Percentiles rank a stretch among this genome's conserved stretches.
Evolutionary conservation across 1,140 invertebrate genomes (phyloP).

Genomic region (Zelostemma sp.): DNA sequence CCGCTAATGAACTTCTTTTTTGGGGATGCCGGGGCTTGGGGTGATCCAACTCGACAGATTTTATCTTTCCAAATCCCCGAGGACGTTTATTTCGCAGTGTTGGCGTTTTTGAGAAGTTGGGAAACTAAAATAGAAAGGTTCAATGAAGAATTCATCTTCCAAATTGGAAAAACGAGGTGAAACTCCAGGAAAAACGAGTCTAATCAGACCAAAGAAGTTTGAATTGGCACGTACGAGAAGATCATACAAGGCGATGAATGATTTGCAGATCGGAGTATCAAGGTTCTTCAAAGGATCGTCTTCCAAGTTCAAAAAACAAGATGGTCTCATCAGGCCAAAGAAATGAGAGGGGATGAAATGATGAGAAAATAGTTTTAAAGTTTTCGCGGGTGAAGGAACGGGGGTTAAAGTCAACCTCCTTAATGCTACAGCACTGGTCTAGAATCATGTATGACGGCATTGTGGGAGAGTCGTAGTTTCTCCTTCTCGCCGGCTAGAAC

Average conservation of each 20-base stretch:
- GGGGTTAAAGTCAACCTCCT: neutral
- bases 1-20: slow-evolving; percentile 4
- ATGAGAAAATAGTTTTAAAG: neutral
- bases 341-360: neutral
- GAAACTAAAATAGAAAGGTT: no score
- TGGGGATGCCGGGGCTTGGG: slow-evolving; percentile 3
- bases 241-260: no score
- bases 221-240: no score
- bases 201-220: no score
- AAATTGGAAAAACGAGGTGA: no score
- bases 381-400: neutral
- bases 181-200: no score
- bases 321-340: neutral
- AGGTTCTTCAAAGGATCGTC: no score
- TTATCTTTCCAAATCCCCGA: no score
- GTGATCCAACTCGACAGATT: neutral
- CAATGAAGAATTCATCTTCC: no score
- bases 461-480: slow-evolving; percentile 31
- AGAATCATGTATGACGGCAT: slow-evolving; percentile 27
- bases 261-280: no score
- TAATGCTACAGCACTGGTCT: slow-evolving; percentile 46
- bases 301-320: neutral
- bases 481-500: slow-evolving; percentile 35
- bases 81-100: neutral
- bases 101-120: neutral